These are phyloP conservation scores for Lymantria dispar DNA, from an alignment of 2,888 invertebrate genomes.

Conservation along the genomic window DNA sequence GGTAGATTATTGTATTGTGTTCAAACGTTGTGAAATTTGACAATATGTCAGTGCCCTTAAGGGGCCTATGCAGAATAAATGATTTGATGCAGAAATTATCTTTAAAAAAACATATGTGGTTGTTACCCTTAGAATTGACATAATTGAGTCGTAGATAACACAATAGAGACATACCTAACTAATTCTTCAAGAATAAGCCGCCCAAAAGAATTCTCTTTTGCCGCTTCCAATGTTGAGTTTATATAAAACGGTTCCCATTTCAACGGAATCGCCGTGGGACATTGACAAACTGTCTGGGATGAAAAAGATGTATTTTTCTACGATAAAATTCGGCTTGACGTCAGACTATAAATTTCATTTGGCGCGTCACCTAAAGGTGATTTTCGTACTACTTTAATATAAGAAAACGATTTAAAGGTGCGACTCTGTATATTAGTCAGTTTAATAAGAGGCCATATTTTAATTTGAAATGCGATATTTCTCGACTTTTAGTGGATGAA, in stretches of 20 bases:
- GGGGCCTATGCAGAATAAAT: too few relatives aligned
- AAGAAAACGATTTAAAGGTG: conserved; percentile 29
- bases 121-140: too few relatives aligned
- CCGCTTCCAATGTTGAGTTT: conserved; percentile 46
- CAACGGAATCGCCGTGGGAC: conserved; percentile 61
- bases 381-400: conserved; percentile 33
- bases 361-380: conserved; percentile 35
- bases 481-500: neutral
- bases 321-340: conserved; percentile 68
- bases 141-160: too few relatives aligned
- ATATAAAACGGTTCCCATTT: conserved; percentile 69
- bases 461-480: neutral
- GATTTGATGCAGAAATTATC: too few relatives aligned
- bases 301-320: conserved; percentile 74
- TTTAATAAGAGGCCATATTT: conserved; percentile 16
- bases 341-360: conserved; percentile 42
- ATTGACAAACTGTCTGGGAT: conserved; percentile 70
- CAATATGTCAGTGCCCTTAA: too few relatives aligned
- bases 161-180: neutral
- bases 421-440: conserved; percentile 31
- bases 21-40: too few relatives aligned
- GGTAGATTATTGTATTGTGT: too few relatives aligned
- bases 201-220: conserved; percentile 36
- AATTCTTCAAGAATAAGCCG: conserved; percentile 7
- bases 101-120: too few relatives aligned